These are phyloP conservation scores for Mesitornis unicolor DNA, from an alignment of 2,113 vertebrate species.

Conservation along the genomic window DNA sequence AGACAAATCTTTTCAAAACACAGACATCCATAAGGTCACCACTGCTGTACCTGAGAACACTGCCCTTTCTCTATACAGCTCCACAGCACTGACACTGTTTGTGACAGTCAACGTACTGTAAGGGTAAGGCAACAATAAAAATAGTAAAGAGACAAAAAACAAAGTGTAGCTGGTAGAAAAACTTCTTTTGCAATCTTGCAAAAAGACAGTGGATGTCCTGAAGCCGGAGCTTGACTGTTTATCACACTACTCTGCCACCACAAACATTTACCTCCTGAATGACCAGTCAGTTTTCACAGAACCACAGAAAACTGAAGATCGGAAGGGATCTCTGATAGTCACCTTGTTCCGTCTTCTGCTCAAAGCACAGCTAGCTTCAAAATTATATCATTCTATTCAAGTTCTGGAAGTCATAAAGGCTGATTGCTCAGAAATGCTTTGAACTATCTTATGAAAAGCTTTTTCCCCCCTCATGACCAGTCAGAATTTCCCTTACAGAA, in stretches of 20 bases:
- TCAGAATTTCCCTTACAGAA: neutral
- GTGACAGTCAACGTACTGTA: neutral
- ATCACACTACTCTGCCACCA: neutral
- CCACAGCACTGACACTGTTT: neutral
- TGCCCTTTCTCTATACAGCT: neutral
- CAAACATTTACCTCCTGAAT: neutral
- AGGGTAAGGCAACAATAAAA: neutral
- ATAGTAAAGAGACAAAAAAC: neutral
- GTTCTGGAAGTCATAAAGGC: neutral
- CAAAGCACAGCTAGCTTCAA: neutral
- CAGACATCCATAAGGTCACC: neutral
- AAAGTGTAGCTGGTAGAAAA: neutral
- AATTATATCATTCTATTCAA: neutral
- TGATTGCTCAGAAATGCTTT: neutral
- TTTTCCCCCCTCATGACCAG: neutral
- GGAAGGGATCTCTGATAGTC: neutral
- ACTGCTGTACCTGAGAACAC: accelerated
- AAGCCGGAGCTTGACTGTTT: neutral
- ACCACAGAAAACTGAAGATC: neutral
- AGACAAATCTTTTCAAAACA: neutral
- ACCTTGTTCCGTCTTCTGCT: neutral
- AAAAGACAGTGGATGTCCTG: neutral
- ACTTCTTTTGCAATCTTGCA: neutral
- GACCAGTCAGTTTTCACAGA: neutral
- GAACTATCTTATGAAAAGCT: neutral